Conservation (phyloP, 2,113 vertebrate genomes). For the Mus spicilegus region DNA sequence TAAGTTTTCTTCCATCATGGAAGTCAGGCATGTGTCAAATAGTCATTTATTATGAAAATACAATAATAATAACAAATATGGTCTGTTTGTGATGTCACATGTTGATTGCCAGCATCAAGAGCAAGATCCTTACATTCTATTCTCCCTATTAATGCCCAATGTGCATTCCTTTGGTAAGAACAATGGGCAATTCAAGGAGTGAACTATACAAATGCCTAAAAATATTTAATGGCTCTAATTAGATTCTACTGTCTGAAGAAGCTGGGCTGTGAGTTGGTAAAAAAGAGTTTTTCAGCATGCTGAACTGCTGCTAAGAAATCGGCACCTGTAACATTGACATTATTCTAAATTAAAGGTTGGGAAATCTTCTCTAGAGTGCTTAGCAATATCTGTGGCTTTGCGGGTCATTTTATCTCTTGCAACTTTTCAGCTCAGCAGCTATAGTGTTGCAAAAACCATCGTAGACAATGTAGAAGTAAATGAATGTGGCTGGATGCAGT, state of each 20-base stretch:
- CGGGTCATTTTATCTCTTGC: neutral
- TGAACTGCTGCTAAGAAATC: conserved; percentile 63
- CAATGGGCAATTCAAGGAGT: neutral
- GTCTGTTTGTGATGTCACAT: neutral
- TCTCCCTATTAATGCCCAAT: neutral
- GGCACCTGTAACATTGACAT: neutral
- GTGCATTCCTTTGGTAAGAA: neutral
- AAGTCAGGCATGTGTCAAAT: neutral
- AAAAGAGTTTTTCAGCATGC: conserved; percentile 50
- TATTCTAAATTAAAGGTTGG: neutral
- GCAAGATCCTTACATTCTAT: neutral
- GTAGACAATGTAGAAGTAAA: neutral
- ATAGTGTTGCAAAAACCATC: neutral
- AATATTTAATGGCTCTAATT: neutral
- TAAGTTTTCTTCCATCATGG: neutral
- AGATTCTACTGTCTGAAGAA: conserved; percentile 45
- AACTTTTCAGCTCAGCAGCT: neutral
- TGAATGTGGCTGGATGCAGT: neutral
- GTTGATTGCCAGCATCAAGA: neutral
- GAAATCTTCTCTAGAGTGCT: neutral
- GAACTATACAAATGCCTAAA: neutral
- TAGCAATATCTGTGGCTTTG: neutral
- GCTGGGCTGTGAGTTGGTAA: conserved; percentile 58
- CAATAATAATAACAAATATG: neutral
- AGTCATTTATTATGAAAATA: neutral